Conservation (phyloP, 2,797 vertebrate genomes). For the Lacerta agilis region DNA sequence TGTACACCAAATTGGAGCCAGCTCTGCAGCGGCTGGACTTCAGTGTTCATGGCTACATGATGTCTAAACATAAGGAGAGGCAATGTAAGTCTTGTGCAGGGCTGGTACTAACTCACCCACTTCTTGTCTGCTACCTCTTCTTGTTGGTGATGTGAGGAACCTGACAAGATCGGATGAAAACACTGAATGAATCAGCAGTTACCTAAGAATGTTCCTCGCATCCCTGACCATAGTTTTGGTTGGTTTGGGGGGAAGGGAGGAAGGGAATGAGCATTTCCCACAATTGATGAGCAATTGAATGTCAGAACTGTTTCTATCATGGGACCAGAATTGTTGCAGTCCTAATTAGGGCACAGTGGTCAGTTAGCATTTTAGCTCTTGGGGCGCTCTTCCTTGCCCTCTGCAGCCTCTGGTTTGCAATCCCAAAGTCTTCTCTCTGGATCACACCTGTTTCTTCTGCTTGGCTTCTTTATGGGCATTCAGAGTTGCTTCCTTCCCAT, state of each 20-base stretch:
- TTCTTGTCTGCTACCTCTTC: rapidly evolving
- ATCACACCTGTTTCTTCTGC: not conserved
- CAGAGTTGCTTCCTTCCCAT: not conserved
- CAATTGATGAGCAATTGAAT: not conserved
- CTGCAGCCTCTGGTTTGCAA: not conserved
- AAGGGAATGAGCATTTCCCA: not conserved
- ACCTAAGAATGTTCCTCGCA: not conserved
- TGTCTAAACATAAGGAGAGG: slow-evolving; percentile 89
- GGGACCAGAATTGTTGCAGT: not conserved
- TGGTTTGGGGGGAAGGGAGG: too few relatives aligned
- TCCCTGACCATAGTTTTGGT: slow-evolving; percentile 2
- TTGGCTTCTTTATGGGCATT: not conserved
- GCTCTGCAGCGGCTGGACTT: slow-evolving; percentile 93
- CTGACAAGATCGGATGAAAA: not conserved
- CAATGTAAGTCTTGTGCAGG: slow-evolving; percentile 84
- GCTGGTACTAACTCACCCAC: not conserved
- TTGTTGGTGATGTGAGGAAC: not conserved
- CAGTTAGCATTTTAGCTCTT: not conserved
- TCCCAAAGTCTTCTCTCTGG: not conserved
- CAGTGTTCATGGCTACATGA: slow-evolving; percentile 91
- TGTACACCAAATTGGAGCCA: slow-evolving; percentile 86
- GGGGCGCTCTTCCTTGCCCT: not conserved
- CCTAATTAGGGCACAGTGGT: not conserved
- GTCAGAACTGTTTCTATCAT: not conserved
- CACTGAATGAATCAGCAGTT: not conserved